Conservation (phyloP, 2,113 vertebrate species). For the Psephotus haematonotus region DNA sequence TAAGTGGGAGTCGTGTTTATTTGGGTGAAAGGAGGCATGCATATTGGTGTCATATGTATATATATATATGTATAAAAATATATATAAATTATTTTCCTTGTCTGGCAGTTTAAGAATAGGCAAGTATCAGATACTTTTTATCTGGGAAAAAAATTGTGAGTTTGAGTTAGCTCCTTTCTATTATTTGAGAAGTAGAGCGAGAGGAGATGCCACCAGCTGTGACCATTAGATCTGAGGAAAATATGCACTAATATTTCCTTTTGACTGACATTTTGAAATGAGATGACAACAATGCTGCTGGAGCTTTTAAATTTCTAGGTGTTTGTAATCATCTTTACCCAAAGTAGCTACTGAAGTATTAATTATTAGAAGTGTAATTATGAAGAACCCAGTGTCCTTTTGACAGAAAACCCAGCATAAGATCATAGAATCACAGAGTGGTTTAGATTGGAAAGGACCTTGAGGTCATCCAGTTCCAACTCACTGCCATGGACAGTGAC, state of each 20-base stretch:
- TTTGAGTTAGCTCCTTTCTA: background rate
- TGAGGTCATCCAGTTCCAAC: background rate
- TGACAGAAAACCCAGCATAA: background rate
- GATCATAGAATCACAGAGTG: background rate
- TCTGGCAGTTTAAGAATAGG: background rate
- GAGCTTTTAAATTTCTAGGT: background rate
- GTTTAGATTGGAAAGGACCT: background rate
- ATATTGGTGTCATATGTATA: background rate
- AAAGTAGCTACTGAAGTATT: background rate
- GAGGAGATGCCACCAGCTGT: background rate
- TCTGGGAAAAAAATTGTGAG: background rate
- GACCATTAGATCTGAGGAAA: background rate
- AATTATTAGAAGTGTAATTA: background rate
- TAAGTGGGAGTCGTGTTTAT: background rate
- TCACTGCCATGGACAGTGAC: background rate
- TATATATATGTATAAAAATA: background rate
- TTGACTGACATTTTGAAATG: background rate
- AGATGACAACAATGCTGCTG: background rate
- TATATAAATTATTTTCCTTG: background rate
- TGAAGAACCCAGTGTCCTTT: background rate
- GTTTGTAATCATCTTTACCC: background rate
- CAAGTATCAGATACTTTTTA: background rate
- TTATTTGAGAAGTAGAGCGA: background rate
- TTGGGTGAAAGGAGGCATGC: background rate
- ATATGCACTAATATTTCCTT: background rate